These are phyloP conservation scores for Bombyx huttoni DNA, from an alignment of 2,888 invertebrate species.

Conservation along the genomic window DNA sequence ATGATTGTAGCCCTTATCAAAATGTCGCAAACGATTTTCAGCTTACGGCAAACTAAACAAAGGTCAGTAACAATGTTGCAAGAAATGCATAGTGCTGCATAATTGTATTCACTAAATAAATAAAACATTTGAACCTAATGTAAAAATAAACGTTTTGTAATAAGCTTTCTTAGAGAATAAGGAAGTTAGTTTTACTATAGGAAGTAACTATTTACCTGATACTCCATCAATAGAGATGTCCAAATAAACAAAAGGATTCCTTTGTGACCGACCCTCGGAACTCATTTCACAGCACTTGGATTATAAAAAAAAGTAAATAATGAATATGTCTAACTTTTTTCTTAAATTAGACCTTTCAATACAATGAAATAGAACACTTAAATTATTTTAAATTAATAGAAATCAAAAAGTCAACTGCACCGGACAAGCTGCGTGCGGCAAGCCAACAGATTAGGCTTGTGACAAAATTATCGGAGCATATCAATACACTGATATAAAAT, in stretches of 20 bases:
- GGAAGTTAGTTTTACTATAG: no score
- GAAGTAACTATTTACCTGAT: constrained; percentile 63
- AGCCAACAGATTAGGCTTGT: constrained; percentile 1
- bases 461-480: neutral
- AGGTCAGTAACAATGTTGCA: no score
- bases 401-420: neutral
- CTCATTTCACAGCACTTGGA: constrained; percentile 27
- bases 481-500: no score
- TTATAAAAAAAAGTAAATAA: neutral
- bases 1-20: no score
- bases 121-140: no score
- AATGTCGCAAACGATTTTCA: no score
- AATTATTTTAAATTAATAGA: neutral
- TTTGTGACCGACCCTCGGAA: constrained; percentile 26
- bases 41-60: no score
- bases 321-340: neutral
- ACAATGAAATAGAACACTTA: neutral
- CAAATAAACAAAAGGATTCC: constrained; percentile 79
- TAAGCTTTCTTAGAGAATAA: no score
- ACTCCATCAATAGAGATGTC: constrained; percentile 79
- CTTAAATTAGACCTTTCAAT: no score
- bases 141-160: no score
- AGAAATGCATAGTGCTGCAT: no score
- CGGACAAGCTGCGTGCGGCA: constrained; percentile 1
- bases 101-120: no score